A percentile compares a stretch with the other conserved stretches of the same genome.
Conservation (phyloP, 1,140 invertebrate genomes). For the Hermetia illucens region DNA sequence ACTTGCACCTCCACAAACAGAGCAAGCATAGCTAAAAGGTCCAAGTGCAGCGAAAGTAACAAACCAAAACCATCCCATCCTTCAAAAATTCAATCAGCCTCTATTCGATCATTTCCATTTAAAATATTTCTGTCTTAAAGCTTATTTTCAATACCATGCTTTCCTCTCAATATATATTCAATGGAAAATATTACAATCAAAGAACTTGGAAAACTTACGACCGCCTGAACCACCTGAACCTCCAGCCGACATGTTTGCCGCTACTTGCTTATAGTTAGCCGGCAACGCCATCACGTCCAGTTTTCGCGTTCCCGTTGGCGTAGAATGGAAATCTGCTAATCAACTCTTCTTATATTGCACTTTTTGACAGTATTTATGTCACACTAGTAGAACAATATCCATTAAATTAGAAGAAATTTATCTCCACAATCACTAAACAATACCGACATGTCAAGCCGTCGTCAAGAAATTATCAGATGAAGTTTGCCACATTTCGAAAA, state of each 20-base stretch:
- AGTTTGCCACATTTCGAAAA: no score
- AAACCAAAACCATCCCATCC: neutral
- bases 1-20: no score
- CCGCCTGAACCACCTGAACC: constrained; percentile 32
- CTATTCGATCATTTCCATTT: no score
- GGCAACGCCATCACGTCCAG: constrained; percentile 46
- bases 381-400: neutral
- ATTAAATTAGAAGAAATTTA: neutral
- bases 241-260: constrained; percentile 44
- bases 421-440: neutral
- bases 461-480: neutral
- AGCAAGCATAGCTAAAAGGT: no score
- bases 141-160: neutral
- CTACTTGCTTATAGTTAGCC: constrained; percentile 58
- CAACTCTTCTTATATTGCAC: neutral
- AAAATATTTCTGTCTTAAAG: no score
- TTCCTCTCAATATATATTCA: neutral
- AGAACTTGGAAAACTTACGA: constrained; percentile 25
- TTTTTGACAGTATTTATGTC: neutral
- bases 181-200: constrained; percentile 8
- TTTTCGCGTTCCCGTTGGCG: neutral
- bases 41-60: neutral
- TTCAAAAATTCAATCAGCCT: neutral
- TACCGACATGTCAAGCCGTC: neutral
- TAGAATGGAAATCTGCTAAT: neutral